Evolutionary conservation across 2,888 invertebrate species (phyloP), one percentile per base, ranked within the genome.

Genomic region (Calliopum simillimum): DNA sequence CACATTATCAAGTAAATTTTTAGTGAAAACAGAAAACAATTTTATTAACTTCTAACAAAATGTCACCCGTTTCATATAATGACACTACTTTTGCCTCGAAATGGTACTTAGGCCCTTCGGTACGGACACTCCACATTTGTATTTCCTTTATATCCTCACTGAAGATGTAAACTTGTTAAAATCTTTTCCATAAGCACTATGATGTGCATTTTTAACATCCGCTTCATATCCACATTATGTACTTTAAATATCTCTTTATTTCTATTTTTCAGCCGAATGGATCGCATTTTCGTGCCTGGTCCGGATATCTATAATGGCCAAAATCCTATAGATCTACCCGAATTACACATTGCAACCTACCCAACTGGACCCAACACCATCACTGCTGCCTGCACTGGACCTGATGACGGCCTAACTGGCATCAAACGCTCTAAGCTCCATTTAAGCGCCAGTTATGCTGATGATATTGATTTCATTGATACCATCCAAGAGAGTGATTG

Each of bases 301-400:
- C 84, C 85, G 14, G 84, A 85, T 64, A 84, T 94, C 66, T 89
- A 91, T 75, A 91, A 91, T 79, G 93, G 93, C 4, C 90, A 91
- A 79, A 90, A 89, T 77, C 91, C 92, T 62, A 91, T 91, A 66
- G 93, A 93, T 81, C 86, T 95, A 76, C 94, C 94, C 1, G 89
- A 88, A 77, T 89, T 86, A 70, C 86, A 88, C 70, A 81, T 92
- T 62, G 89, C 87, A 13, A 76, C 81, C 23, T 89, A 89, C 79
- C 84, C 87, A 51, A 87, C 86, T 46, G 89, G 90, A 16, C 81
- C 88, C 41, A 87, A 88, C 67, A 88, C 89, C 63, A 87, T 94
- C 65, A 87, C 91, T 69, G 91, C 93, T 12, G 92, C 94, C 68
- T 91, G 91, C 80, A 93, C 95, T 0, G 96, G 96, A 11, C 96